Percentiles rank a stretch among this genome's conserved stretches.
Conservation (phyloP, 2,797 vertebrate species). For the Hippoglossus hippoglossus region DNA sequence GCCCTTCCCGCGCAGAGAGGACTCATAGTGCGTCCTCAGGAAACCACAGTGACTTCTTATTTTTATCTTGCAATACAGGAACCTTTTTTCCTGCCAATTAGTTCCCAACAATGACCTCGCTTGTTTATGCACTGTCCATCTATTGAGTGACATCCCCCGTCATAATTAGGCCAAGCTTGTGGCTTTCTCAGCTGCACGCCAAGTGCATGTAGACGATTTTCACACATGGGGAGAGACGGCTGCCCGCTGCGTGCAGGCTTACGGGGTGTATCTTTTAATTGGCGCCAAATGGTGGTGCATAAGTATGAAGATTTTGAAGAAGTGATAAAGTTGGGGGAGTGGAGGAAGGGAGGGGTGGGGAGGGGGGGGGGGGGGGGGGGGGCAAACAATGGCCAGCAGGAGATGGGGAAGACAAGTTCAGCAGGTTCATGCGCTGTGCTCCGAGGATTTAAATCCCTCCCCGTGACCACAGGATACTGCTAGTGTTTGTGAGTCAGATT, state of each 20-base stretch:
- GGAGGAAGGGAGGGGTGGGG: conserved; percentile 48
- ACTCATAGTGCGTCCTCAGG: conserved; percentile 66
- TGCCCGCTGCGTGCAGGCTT: conserved; percentile 54
- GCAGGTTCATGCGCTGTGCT: conserved; percentile 80
- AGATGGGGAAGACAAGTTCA: conserved; percentile 82
- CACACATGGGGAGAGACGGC: conserved; percentile 65
- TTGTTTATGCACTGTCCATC: conserved; percentile 78
- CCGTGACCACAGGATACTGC: conserved; percentile 85
- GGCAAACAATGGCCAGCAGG: conserved; percentile 74
- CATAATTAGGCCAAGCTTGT: conserved; percentile 69
- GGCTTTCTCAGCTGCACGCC: conserved; percentile 56
- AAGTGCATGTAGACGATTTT: conserved; percentile 67
- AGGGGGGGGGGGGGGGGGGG: conserved; percentile 37
- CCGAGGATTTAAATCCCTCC: conserved; percentile 82
- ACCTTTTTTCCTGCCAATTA: conserved; percentile 78
- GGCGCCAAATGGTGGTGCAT: conserved; percentile 67
- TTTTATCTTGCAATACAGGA: conserved; percentile 72
- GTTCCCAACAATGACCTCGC: conserved; percentile 74
- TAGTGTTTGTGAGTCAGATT: conserved; percentile 83
- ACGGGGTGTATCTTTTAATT: conserved; percentile 77
- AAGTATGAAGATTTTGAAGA: conserved; percentile 59
- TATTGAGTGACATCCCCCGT: conserved; percentile 76
- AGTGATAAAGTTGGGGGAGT: conserved; percentile 59
- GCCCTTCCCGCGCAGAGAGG: conserved; percentile 55
- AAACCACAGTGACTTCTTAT: conserved; percentile 74